Percentiles rank a stretch among this genome's conserved stretches.
Evolutionary conservation across 2,113 vertebrate species (phyloP).

Genomic region (Rhinichthys klamathensis): DNA sequence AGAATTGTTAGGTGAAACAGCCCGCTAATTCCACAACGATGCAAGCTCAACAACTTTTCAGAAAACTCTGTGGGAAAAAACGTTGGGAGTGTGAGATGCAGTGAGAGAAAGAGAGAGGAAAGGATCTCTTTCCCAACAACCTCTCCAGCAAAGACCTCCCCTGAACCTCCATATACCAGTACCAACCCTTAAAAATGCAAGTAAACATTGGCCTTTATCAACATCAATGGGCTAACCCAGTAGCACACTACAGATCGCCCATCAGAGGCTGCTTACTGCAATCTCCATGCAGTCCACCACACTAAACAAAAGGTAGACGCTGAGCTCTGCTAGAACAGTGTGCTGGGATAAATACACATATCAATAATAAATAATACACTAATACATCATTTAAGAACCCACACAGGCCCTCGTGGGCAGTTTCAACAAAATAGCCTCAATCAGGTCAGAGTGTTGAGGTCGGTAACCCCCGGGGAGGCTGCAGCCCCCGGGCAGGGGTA

Average conservation of each 20-base stretch:
- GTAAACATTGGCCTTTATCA: conserved; percentile 64
- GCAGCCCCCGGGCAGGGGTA: not conserved
- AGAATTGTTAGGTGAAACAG: not conserved
- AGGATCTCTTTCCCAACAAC: not conserved
- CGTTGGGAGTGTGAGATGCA: not conserved
- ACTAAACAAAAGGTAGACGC: conserved; percentile 73
- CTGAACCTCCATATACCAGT: not conserved
- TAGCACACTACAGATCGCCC: conserved; percentile 40
- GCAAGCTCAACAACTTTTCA: not conserved
- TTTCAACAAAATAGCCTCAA: conserved; percentile 75
- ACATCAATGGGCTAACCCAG: conserved; percentile 48
- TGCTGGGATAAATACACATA: conserved; percentile 59
- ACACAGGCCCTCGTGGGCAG: conserved; percentile 72
- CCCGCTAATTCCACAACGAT: not conserved
- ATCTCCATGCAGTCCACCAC: conserved; percentile 61
- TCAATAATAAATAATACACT: conserved; percentile 77
- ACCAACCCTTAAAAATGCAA: not conserved
- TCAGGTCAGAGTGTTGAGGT: conserved; percentile 52
- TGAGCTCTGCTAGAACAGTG: conserved; percentile 62
- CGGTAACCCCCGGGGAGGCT: conserved; percentile 40
- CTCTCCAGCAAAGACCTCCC: not conserved
- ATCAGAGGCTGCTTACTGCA: conserved; percentile 6
- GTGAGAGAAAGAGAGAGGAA: not conserved
- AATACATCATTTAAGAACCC: conserved; percentile 77
- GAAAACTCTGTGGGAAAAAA: not conserved